A percentile compares a stretch with the other conserved stretches of the same genome.
These are phyloP conservation scores for Willisornis vidua DNA, from an alignment of 2,113 vertebrate species.

Conservation along the genomic window DNA sequence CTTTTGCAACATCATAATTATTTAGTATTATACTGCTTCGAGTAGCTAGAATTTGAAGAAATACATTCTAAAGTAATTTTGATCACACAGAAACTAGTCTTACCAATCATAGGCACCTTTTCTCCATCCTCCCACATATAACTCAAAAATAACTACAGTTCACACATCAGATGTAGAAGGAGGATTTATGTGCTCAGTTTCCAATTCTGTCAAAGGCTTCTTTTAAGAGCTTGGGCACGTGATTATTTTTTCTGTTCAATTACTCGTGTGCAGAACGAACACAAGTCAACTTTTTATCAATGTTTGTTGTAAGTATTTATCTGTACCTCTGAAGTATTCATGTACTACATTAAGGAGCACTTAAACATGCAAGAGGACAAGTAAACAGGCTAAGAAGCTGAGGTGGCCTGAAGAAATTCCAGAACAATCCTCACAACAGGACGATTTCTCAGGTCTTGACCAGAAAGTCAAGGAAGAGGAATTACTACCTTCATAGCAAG, in stretches of 20 bases:
- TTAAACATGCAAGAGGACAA: not conserved
- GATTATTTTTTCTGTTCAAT: not conserved
- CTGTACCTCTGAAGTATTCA: not conserved
- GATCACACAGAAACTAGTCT: not conserved
- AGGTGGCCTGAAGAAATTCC: not conserved
- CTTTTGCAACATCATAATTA: not conserved
- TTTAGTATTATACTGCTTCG: not conserved
- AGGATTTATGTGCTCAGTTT: not conserved
- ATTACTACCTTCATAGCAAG: not conserved
- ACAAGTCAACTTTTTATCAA: not conserved
- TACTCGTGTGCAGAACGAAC: not conserved
- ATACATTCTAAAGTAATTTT: not conserved
- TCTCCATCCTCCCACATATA: not conserved
- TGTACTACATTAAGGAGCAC: not conserved
- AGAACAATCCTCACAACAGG: not conserved
- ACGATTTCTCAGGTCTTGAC: not conserved
- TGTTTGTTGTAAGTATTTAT: not conserved
- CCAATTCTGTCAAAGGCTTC: not conserved
- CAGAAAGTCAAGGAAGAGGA: not conserved
- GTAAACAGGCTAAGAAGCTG: not conserved
- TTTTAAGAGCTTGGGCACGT: not conserved
- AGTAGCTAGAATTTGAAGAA: not conserved
- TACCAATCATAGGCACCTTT: not conserved
- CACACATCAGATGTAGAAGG: slow-evolving; percentile 35
- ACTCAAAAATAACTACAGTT: slow-evolving; percentile 35